phyloP scores from a whole-genome alignment of 2,797 vertebrate genomes.

The Cetoscarus ocellatus region DNA sequence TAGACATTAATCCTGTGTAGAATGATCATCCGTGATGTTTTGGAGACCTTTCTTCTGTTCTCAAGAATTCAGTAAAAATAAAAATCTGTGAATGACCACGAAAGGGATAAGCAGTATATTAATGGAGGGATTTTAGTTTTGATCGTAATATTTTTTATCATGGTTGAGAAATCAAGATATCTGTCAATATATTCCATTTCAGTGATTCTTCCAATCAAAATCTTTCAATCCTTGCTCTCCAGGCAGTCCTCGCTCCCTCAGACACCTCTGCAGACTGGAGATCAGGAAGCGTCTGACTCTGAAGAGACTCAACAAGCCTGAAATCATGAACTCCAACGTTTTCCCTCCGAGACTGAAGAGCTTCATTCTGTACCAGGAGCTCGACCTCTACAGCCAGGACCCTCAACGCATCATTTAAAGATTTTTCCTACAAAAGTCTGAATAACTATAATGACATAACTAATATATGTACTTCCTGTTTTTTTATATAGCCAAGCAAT shows the following conservation, averaged over 20 bases:
- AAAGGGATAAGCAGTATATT: no score
- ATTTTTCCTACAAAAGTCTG: neutral
- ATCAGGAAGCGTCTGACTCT: conserved; percentile 85
- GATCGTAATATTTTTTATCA: no score
- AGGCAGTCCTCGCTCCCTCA: conserved; percentile 88
- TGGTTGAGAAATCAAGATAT: no score
- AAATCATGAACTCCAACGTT: conserved; percentile 75
- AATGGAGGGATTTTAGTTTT: no score
- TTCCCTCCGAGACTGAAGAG: conserved; percentile 84
- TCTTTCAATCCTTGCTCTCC: conserved; percentile 25
- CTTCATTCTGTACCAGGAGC: conserved; percentile 88
- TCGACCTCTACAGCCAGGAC: conserved; percentile 85
- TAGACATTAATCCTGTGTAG: no score
- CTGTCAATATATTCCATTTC: no score
- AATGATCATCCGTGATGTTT: no score
- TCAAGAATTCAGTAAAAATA: no score
- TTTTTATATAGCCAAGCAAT: neutral
- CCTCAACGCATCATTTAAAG: conserved; percentile 43
- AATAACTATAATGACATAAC: neutral
- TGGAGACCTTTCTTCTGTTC: no score
- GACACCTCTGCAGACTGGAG: conserved; percentile 88
- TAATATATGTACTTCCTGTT: conserved; percentile 1
- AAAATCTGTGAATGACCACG: no score
- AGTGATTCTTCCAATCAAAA: neutral
- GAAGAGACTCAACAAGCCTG: conserved; percentile 80